Evolutionary conservation across 2,888 invertebrate genomes (phyloP).

Genomic region (Leptinotarsa tumamoca): DNA sequence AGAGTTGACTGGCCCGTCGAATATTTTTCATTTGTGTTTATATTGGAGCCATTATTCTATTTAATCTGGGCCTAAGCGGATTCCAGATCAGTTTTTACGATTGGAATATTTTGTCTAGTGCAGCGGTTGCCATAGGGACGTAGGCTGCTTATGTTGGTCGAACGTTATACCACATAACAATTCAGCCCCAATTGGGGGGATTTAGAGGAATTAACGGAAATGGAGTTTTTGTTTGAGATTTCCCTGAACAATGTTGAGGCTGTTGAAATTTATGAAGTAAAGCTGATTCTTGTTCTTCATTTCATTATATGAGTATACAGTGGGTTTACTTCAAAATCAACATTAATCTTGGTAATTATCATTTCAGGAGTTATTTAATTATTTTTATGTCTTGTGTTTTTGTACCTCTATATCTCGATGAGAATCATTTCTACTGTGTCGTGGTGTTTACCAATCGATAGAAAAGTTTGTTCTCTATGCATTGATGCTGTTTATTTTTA

Average conservation of each 20-base stretch:
- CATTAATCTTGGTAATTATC: no score
- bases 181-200: constrained; percentile 13
- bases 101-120: constrained; percentile 55
- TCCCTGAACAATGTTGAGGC: background rate
- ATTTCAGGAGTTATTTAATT: no score
- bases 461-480: no score
- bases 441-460: no score
- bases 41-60: constrained; percentile 57
- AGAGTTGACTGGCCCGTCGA: constrained; percentile 40
- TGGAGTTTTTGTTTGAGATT: background rate
- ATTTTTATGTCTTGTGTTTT: no score
- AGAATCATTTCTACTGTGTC: no score
- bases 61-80: constrained; percentile 59
- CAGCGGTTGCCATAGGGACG: constrained; percentile 54
- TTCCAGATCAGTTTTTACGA: constrained; percentile 55
- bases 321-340: no score
- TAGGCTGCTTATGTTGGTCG: constrained; percentile 47
- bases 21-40: constrained; percentile 57
- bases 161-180: constrained; percentile 44
- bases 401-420: no score
- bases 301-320: no score
- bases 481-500: no score
- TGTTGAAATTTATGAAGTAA: background rate
- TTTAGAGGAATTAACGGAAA: background rate
- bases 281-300: no score